Conservation (phyloP, 2,113 vertebrate species). For the Semicossyphus pulcher region DNA sequence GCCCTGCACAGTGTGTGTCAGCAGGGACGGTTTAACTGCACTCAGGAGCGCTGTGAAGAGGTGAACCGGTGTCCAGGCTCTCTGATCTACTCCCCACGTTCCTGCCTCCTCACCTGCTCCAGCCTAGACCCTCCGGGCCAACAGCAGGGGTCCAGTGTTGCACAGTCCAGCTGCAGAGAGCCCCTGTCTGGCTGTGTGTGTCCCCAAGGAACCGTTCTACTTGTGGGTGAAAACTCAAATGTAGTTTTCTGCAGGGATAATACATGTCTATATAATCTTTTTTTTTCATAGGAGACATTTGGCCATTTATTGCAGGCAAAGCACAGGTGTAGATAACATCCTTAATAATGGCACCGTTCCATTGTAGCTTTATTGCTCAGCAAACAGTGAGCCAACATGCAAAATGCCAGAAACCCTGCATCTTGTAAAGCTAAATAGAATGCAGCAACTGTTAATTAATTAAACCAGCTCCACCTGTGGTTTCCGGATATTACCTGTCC, state of each 20-base stretch:
- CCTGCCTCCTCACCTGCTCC: constrained; percentile 90
- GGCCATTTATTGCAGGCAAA: too few relatives aligned
- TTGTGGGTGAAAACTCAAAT: constrained; percentile 78
- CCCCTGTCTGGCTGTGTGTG: constrained; percentile 87
- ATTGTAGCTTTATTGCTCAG: too few relatives aligned
- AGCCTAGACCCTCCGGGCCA: constrained; percentile 66
- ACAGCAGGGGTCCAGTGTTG: constrained; percentile 32
- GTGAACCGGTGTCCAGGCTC: constrained; percentile 82
- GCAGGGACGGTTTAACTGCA: constrained; percentile 87
- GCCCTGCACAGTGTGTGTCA: constrained; percentile 79
- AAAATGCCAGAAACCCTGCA: too few relatives aligned
- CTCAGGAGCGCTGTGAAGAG: constrained; percentile 72
- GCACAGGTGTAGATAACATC: too few relatives aligned
- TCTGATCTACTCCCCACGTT: constrained; percentile 82
- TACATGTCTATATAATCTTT: too few relatives aligned
- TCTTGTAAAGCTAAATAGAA: too few relatives aligned
- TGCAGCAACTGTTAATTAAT: too few relatives aligned
- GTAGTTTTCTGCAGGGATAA: neutral
- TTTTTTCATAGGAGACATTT: neutral
- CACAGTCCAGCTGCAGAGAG: constrained; percentile 76
- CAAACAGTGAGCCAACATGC: too few relatives aligned
- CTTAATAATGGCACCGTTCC: too few relatives aligned
- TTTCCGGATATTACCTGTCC: too few relatives aligned
- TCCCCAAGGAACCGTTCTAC: constrained; percentile 85
- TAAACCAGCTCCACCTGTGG: too few relatives aligned